phyloP scores from a whole-genome alignment of 2,797 vertebrate species.

The Enteromius mattozi region DNA sequence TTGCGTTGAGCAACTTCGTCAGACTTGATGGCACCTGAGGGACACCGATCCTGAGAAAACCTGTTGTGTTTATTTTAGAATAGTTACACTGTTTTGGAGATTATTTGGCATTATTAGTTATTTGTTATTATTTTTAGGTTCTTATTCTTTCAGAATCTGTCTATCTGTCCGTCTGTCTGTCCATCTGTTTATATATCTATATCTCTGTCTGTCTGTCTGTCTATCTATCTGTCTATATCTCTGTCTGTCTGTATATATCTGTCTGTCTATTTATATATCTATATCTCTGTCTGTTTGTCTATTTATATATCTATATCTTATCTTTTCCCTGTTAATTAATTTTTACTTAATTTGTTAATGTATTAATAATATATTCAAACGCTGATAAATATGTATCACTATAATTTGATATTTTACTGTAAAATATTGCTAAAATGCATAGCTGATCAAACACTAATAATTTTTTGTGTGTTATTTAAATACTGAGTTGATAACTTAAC shows the following conservation, averaged over 20 bases:
- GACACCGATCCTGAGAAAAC: conserved; percentile 33
- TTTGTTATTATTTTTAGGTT: not conserved
- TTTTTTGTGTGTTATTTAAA: not conserved
- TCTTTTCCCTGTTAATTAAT: not conserved
- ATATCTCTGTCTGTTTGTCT: not conserved
- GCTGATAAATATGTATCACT: not conserved
- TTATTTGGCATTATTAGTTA: not conserved
- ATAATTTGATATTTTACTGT: not conserved
- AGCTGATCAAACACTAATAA: not conserved
- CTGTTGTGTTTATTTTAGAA: conserved; percentile 14
- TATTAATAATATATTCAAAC: not conserved
- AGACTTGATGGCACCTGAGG: conserved; percentile 17
- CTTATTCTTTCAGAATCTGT: not conserved
- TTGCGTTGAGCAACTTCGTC: conserved; percentile 40
- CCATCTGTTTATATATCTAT: not conserved
- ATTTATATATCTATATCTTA: not conserved
- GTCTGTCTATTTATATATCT: not conserved
- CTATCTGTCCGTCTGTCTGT: not conserved
- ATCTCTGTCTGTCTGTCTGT: not conserved
- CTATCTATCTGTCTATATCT: not conserved
- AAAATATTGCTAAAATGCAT: not conserved
- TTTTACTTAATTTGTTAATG: no score
- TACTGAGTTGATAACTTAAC: not conserved
- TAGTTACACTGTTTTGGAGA: conserved; percentile 19
- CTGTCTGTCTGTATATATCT: not conserved